phyloP scores from a whole-genome alignment of 2,797 vertebrate species.

The Muscicapa comitata region DNA sequence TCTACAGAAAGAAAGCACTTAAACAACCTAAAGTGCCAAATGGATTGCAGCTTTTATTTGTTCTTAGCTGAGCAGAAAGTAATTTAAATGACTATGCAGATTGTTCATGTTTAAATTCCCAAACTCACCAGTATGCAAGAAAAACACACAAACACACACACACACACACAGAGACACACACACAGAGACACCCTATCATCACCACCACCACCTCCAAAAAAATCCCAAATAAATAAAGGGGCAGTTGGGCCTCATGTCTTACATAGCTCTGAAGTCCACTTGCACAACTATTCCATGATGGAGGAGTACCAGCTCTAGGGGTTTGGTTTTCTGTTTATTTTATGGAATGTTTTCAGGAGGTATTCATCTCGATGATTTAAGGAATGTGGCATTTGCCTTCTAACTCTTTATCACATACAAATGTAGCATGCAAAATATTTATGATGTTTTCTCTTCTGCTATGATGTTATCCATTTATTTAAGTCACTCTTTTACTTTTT shows the following conservation, averaged over 20 bases:
- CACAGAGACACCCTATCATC: too few species aligned
- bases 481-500: background rate
- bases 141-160: background rate
- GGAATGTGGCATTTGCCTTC: background rate
- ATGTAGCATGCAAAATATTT: background rate
- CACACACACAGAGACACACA: rapidly evolving
- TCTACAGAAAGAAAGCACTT: background rate
- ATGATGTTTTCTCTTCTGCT: background rate
- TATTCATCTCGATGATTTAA: background rate
- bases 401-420: background rate
- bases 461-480: background rate
- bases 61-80: background rate
- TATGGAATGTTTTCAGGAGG: background rate
- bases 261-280: background rate
- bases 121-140: background rate
- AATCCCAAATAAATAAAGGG: background rate
- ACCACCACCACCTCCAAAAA: background rate
- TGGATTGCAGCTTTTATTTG: background rate
- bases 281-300: background rate
- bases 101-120: background rate
- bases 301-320: background rate
- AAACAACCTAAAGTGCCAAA: background rate
- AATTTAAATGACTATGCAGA: background rate
- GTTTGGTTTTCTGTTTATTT: background rate
- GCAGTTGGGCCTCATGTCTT: background rate